Evolutionary conservation across 2,888 invertebrate species (phyloP), one percentile per base, ranked within the genome.

Genomic region (Deilephila elpenor): DNA sequence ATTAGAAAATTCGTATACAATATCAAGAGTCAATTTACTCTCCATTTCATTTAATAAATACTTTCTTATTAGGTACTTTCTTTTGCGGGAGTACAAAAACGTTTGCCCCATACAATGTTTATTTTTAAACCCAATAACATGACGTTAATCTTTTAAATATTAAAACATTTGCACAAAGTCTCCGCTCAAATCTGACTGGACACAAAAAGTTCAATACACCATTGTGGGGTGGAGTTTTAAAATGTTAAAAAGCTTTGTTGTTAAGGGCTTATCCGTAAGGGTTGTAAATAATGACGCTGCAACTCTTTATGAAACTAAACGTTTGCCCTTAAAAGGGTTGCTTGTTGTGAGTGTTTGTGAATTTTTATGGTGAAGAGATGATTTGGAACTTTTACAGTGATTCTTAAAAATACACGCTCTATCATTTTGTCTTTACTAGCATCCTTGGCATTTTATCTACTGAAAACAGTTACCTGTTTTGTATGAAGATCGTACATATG

Each of bases 221-320:
- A 89, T 93, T 93, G 91, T 93, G 86, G 84, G 84, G 78, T 84
- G 86, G 79, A 88, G 91, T 92, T 94, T 94, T 91, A 90, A 94
- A 93, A 94, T 93, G 93, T 93, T 94, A 93, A 93, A 93, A 92
- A 90, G 92, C 87, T 89, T 93, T 93, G 93, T 94, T 92, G 92
- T 93, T 86, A 89, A 93, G 92, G 93, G 93, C 86, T 91, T 88
- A 89, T 87, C 87, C 86, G 83, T 90, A 92, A 91, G 93, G 94
- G 94, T 92, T 94, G 92, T 93, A 94, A 94, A 94, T 93, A 94
- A 94, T 94, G 93, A 94, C 91, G 89, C 84, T 83, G 93, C 93
- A 90, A 89, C 84, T 92, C 92, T 89, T 88, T 90, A 89, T 89
- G 85, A 88, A 90, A 88, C 92, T 93, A 93, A 94, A 93, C 92